phyloP scores from a whole-genome alignment of 1,140 invertebrate genomes.

The Bombus balteatus region DNA sequence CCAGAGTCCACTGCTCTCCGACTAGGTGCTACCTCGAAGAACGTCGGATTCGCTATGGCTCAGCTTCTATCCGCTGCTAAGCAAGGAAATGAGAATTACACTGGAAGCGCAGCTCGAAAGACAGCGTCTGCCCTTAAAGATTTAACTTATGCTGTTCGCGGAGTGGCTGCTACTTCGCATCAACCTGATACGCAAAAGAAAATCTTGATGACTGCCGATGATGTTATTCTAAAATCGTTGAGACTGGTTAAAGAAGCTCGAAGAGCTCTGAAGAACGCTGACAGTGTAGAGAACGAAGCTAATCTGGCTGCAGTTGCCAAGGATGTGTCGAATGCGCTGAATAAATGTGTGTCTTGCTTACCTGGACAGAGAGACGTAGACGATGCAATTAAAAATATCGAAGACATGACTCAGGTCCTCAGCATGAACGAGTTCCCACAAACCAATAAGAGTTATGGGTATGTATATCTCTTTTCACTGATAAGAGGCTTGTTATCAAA shows the following conservation, averaged over 20 bases:
- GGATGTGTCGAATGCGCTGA: conserved; percentile 85
- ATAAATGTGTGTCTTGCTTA: conserved; percentile 89
- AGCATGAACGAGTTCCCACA: conserved; percentile 88
- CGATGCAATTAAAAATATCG: conserved; percentile 91
- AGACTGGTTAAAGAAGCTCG: conserved; percentile 91
- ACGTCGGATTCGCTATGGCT: conserved; percentile 87
- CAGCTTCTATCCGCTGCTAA: conserved; percentile 93
- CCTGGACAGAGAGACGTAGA: conserved; percentile 96
- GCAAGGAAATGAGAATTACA: conserved; percentile 93
- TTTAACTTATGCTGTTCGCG: conserved; percentile 88
- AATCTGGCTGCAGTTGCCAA: conserved; percentile 86
- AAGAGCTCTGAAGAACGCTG: conserved; percentile 85
- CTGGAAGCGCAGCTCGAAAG: conserved; percentile 91
- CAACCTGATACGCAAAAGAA: conserved; percentile 86
- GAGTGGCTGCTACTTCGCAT: conserved; percentile 87
- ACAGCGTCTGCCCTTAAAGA: conserved; percentile 89
- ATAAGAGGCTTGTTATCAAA: conserved; percentile 14
- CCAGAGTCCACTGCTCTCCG: conserved; percentile 89
- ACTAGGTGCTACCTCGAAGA: conserved; percentile 87
- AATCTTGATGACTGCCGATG: conserved; percentile 89
- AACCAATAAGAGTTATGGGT: conserved; percentile 89
- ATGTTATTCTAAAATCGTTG: conserved; percentile 90
- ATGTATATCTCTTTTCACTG: conserved; percentile 45
- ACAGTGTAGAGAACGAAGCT: conserved; percentile 84
- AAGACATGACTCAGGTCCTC: conserved; percentile 88